Conservation (phyloP, 2,113 vertebrate species). For the Atractosteus spatula region DNA sequence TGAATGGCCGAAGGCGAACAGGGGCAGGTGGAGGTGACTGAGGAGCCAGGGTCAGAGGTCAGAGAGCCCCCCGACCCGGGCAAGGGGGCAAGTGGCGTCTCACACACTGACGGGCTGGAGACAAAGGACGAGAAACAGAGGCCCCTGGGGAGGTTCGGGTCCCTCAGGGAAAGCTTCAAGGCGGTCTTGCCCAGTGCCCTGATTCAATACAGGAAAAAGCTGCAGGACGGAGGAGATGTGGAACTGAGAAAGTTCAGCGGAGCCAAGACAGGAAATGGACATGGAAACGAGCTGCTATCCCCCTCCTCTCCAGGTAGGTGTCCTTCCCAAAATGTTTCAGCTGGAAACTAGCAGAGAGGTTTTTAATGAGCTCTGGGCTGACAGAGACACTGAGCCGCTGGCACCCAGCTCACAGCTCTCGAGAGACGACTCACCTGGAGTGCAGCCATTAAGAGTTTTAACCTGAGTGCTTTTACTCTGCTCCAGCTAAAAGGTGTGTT, state of each 20-base stretch:
- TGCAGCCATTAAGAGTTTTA: not conserved
- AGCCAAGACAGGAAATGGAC: not conserved
- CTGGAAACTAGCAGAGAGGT: not conserved
- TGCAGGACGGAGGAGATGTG: slow-evolving; percentile 27
- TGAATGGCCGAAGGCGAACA: not conserved
- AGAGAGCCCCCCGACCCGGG: slow-evolving; percentile 6
- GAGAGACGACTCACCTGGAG: not conserved
- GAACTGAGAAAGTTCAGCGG: not conserved
- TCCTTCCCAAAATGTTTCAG: not conserved
- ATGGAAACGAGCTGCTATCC: not conserved
- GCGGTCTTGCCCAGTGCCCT: slow-evolving; percentile 26
- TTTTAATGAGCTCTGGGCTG: no score
- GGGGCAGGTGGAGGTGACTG: not conserved
- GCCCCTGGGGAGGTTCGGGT: not conserved
- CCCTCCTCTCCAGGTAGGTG: slow-evolving; percentile 55
- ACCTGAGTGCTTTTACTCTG: no score
- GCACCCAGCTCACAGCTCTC: not conserved
- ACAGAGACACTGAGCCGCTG: not conserved
- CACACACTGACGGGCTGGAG: not conserved
- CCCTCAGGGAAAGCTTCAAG: slow-evolving; percentile 32
- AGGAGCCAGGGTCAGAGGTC: slow-evolving; percentile 5
- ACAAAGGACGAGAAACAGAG: slow-evolving; percentile 15
- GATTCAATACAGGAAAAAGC: slow-evolving; percentile 14
- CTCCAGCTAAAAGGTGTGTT: not conserved
- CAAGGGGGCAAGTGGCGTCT: slow-evolving; percentile 16